Evolutionary conservation across 2,113 vertebrate genomes (phyloP).

Genomic region (Recurvirostra avosetta): DNA sequence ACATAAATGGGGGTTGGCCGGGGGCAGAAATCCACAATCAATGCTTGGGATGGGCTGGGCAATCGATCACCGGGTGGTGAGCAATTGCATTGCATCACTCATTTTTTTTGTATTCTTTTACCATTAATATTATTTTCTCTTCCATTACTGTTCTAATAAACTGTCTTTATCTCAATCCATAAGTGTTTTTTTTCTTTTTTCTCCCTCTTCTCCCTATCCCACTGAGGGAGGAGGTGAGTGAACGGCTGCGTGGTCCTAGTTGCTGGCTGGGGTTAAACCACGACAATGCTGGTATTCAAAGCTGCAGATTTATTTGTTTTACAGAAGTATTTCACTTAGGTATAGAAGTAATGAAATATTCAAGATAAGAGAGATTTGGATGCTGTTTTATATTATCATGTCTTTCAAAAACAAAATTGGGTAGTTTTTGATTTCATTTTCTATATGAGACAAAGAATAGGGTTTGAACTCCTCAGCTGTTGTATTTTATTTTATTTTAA

Average conservation of each 20-base stretch:
- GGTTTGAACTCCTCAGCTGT: neutral
- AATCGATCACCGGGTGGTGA: neutral
- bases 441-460: neutral
- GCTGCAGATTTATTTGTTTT: neutral
- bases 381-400: neutral
- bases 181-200: neutral
- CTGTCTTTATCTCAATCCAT: neutral
- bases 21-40: neutral
- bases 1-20: neutral
- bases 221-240: neutral
- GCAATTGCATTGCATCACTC: neutral
- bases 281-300: neutral
- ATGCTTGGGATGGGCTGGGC: neutral
- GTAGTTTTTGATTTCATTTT: neutral
- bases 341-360: neutral
- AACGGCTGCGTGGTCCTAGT: neutral
- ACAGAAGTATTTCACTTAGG: neutral
- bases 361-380: neutral
- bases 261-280: neutral
- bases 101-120: neutral
- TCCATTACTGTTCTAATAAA: neutral
- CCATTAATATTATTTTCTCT: neutral
- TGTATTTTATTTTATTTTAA: neutral
- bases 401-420: neutral
- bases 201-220: neutral